Evolutionary conservation across 1,140 invertebrate genomes (phyloP).

Genomic region (Andrena cerasifolii): DNA sequence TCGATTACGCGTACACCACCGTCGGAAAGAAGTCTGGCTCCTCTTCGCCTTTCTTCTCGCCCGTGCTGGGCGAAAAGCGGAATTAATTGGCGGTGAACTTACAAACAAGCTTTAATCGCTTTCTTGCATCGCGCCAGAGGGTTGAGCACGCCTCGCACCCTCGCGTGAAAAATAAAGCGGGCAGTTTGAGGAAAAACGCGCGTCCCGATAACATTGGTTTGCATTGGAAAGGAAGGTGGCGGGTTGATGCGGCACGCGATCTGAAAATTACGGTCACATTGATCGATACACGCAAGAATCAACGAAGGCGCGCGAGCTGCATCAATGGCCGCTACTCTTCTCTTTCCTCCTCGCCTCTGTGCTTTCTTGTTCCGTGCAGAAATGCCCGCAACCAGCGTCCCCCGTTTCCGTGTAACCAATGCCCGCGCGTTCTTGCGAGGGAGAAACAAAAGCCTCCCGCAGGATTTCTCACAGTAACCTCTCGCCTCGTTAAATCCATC

Average conservation of each 20-base stretch:
- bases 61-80: constrained; percentile 6
- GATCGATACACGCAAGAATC: constrained; percentile 66
- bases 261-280: constrained; percentile 67
- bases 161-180: constrained; percentile 9
- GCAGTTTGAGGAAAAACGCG: constrained; percentile 38
- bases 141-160: not conserved
- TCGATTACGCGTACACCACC: no score
- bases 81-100: constrained; percentile 39
- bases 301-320: constrained; percentile 54
- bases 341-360: not conserved
- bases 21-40: no score
- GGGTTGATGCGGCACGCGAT: constrained; percentile 66
- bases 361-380: not conserved
- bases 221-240: constrained; percentile 59
- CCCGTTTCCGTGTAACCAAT: no score
- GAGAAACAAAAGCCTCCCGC: not conserved
- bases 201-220: constrained; percentile 63
- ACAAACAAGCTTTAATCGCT: constrained; percentile 39
- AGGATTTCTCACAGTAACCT: not conserved
- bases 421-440: not conserved
- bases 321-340: constrained; percentile 36
- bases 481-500: not conserved
- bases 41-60: no score
- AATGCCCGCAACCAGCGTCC: not conserved
- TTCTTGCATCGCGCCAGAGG: constrained; percentile 12